phyloP scores from a whole-genome alignment of 2,888 invertebrate genomes.

The Girardia tigrina region DNA sequence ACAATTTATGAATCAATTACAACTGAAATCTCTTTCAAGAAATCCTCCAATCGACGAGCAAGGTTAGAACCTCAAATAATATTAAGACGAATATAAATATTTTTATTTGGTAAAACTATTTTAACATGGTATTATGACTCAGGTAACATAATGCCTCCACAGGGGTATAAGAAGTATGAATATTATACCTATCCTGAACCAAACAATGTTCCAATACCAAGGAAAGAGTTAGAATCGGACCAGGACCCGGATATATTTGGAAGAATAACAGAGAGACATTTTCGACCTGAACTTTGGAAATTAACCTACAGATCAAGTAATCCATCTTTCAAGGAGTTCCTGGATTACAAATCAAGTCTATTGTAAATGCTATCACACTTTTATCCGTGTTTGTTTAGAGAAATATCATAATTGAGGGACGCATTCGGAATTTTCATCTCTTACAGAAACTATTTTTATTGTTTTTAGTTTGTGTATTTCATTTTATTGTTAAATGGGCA shows the following conservation, averaged over 20 bases:
- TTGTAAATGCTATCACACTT: too few relatives aligned
- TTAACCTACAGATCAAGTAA: not conserved
- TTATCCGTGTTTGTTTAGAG: too few relatives aligned
- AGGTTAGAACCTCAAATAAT: too few relatives aligned
- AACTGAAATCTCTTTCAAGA: not conserved
- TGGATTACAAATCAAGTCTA: not conserved
- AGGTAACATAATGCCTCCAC: not conserved
- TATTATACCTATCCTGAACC: conserved; percentile 4
- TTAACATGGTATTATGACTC: not conserved
- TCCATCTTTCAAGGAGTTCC: not conserved
- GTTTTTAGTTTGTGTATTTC: too few relatives aligned
- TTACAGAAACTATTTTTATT: too few relatives aligned
- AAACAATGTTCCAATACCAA: not conserved
- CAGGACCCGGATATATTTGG: not conserved
- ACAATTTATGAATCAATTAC: conserved; percentile 8
- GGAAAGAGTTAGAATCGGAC: not conserved
- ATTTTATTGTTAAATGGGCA: too few relatives aligned
- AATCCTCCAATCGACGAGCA: not conserved
- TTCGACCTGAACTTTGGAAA: not conserved
- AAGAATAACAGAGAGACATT: not conserved
- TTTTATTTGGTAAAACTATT: too few relatives aligned
- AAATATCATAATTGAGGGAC: too few relatives aligned
- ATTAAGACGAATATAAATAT: too few relatives aligned
- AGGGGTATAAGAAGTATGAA: not conserved
- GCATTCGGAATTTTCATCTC: too few relatives aligned